Conservation (phyloP, 2,888 invertebrate genomes). For the Drosophila merina region DNA sequence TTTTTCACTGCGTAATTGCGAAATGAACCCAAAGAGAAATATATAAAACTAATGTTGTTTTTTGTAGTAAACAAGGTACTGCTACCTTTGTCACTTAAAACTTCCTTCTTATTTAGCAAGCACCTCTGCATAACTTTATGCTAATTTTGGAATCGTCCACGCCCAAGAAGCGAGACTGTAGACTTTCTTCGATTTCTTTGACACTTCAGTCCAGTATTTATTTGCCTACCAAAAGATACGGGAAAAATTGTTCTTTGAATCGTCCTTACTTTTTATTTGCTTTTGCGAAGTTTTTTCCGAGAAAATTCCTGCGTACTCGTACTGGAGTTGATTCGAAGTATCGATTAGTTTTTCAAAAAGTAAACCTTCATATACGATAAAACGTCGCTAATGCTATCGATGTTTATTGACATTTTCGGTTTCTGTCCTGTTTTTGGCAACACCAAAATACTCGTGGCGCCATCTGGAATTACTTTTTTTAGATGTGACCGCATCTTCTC, state of each 20-base stretch:
- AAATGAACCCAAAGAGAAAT: slow-evolving; percentile 23
- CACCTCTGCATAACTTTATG: slow-evolving; percentile 36
- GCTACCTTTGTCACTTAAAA: slow-evolving; percentile 53
- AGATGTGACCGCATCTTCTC: too few species aligned
- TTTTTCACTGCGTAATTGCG: slow-evolving; percentile 54
- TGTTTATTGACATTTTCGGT: too few species aligned
- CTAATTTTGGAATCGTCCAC: slow-evolving; percentile 53
- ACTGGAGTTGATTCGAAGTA: not conserved
- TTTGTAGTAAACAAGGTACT: slow-evolving; percentile 39
- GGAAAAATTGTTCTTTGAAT: slow-evolving; percentile 13
- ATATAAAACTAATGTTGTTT: slow-evolving; percentile 31
- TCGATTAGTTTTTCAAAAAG: too few species aligned
- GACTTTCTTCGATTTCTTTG: slow-evolving; percentile 15
- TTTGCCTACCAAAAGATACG: slow-evolving; percentile 35
- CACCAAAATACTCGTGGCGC: not conserved
- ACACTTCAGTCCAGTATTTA: slow-evolving; percentile 39
- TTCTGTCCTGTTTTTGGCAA: too few species aligned
- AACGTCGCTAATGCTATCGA: too few species aligned
- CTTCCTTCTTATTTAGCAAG: slow-evolving; percentile 9
- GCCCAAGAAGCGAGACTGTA: slow-evolving; percentile 49
- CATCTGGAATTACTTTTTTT: not conserved
- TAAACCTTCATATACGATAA: too few species aligned
- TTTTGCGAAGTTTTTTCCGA: slow-evolving; percentile 20
- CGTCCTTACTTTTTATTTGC: slow-evolving; percentile 23
- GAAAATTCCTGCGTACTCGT: slow-evolving; percentile 21